Evolutionary conservation across 2,113 vertebrate genomes (phyloP).

Genomic region (Eupsittula cactorum): DNA sequence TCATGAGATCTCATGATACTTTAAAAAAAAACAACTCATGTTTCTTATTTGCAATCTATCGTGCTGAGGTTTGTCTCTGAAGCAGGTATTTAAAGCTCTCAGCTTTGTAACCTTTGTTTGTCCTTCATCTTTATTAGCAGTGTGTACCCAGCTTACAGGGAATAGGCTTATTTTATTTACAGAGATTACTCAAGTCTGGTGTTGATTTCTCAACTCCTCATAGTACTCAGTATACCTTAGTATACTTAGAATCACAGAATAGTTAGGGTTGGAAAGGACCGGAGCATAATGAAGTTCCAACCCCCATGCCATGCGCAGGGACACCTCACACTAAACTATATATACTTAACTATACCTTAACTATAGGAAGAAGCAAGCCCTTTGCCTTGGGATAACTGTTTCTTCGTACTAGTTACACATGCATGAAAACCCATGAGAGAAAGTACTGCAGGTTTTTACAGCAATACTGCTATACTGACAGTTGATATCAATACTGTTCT

Average conservation of each 20-base stretch:
- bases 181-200: background rate
- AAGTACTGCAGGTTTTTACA: background rate
- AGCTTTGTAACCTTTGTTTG: background rate
- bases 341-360: background rate
- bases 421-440: background rate
- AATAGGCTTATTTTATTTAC: background rate
- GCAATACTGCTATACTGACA: fast-evolving
- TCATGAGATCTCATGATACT: background rate
- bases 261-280: background rate
- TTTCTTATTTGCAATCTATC: background rate
- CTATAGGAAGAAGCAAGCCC: background rate
- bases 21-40: background rate
- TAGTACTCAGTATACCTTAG: background rate
- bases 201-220: background rate
- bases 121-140: background rate
- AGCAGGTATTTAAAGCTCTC: background rate
- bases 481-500: background rate
- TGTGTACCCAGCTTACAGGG: background rate
- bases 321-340: background rate
- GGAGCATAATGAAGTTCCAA: background rate
- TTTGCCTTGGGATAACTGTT: background rate
- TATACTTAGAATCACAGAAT: background rate
- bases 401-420: background rate
- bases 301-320: background rate
- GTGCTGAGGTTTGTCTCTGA: background rate